A percentile compares a stretch with the other conserved stretches of the same genome.
These are phyloP conservation scores for Drosophila siamana DNA, from an alignment of 2,888 invertebrate species.

Conservation along the genomic window DNA sequence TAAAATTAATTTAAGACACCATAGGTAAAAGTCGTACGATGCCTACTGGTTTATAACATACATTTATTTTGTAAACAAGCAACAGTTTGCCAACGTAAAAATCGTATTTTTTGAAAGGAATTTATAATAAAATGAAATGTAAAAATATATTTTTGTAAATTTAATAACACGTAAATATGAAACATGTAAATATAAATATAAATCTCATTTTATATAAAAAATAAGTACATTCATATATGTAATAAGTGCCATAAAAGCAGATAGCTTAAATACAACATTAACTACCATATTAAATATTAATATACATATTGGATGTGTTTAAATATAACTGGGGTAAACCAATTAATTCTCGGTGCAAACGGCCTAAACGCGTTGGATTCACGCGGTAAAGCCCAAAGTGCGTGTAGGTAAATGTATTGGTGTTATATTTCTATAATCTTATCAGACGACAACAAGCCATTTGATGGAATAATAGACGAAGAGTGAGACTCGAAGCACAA, in stretches of 20 bases:
- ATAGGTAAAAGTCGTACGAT: constrained; percentile 7
- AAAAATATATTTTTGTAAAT: constrained; percentile 19
- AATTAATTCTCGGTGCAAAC: constrained; percentile 53
- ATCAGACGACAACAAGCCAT: constrained; percentile 58
- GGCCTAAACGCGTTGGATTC: constrained; percentile 42
- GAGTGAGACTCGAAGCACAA: constrained; percentile 39
- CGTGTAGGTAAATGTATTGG: constrained; percentile 35
- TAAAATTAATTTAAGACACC: constrained; percentile 6
- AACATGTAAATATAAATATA: constrained; percentile 8
- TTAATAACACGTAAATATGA: constrained; percentile 24
- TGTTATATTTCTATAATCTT: constrained; percentile 72
- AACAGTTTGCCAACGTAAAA: not conserved
- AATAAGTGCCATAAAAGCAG: constrained; percentile 80
- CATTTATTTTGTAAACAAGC: not conserved
- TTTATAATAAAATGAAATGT: constrained; percentile 7
- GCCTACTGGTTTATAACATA: constrained; percentile 3
- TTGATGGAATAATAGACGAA: constrained; percentile 48
- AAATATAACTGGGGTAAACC: constrained; percentile 28
- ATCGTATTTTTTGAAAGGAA: constrained; percentile 3
- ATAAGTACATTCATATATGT: constrained; percentile 28
- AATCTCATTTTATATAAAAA: constrained; percentile 79
- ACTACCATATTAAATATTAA: constrained; percentile 33
- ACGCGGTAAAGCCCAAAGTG: constrained; percentile 20
- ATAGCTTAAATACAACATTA: constrained; percentile 62
- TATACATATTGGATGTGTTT: constrained; percentile 23